Evolutionary conservation across 1,140 invertebrate species (phyloP).

Genomic region (Wasmannia auropunctata): DNA sequence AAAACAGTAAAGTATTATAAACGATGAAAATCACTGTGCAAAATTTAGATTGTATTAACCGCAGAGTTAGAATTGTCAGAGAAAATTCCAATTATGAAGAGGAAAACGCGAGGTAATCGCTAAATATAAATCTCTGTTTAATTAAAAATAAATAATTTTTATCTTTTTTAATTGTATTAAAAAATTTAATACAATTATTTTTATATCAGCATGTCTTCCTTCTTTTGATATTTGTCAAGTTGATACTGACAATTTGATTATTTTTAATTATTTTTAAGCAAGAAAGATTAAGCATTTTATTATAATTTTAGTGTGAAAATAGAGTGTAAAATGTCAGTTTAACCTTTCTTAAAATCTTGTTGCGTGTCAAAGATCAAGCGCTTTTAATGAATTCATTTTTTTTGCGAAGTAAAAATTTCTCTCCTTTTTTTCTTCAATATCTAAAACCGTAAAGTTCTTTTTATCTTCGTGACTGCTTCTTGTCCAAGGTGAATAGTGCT

Average conservation of each 20-base stretch:
- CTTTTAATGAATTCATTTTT: neutral
- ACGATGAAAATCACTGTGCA: neutral
- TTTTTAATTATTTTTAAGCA: neutral
- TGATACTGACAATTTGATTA: neutral
- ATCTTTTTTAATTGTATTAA: neutral
- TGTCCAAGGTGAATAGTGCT: slow-evolving; percentile 1
- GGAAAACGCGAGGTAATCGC: neutral
- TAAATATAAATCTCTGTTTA: neutral
- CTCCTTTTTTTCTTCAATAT: neutral
- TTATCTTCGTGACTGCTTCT: neutral
- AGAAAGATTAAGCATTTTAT: neutral
- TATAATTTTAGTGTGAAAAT: neutral
- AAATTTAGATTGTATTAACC: neutral
- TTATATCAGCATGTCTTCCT: neutral
- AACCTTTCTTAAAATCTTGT: neutral
- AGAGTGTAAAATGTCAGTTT: neutral
- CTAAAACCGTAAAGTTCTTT: neutral
- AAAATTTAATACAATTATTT: neutral
- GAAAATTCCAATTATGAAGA: neutral
- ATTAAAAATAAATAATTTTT: neutral
- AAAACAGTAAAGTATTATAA: neutral
- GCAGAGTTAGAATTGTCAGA: neutral
- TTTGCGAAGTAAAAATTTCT: neutral
- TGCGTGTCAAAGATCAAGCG: neutral
- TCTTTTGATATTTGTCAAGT: neutral